Base-by-base conservation (phyloP, 2,888 invertebrate species). In the Siphlonurus alternatus region DNA sequence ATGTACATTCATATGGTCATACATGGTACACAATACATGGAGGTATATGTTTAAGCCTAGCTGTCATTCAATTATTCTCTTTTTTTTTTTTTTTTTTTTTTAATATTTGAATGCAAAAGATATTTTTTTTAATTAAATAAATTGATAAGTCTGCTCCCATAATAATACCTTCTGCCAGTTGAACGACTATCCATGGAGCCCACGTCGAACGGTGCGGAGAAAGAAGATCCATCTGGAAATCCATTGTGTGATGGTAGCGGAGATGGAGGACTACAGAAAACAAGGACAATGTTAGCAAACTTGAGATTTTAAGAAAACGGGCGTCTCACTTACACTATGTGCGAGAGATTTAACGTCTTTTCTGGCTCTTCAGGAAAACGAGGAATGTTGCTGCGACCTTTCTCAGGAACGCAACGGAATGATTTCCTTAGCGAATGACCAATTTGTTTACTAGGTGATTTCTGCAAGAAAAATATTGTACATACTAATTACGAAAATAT, bases 401-500 rank as follows among this genome's bases (percentile, higher is more conserved):
- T 89, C 74, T 91, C 92, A 64, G 97, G 97, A 69, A 96, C 93
- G 78, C 97, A 98, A 71, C 96, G 90, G 78, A 98, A 93, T 71
- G 96, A 96, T 77, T 97, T 97, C 72, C 96, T 85, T 67, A 98
- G 81, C 38, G 96, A 94, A 77, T 96, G 95, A 54, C 97, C 93
- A 71, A 92, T 90, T 77, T 97, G 96, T 79, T 96, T 96, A 72
- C 93, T 94, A 22, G 96, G 94, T 7, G 97, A 95, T 80, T 97
- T 93, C 89, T 90, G 75, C 0, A 77, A 75, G 66, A 67, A 61
- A 70, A 65, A 63, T n/a, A n/a, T n/a, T n/a, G n/a, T n/a, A 59
- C 53, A 53, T 63, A 63, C n/a, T 10, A 56, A 56, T n/a, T 7
- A 22, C 5, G 19, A 22, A 7, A 38, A 38, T 38, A 38, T 38